A percentile compares a stretch with the other conserved stretches of the same genome.
Evolutionary conservation across 2,113 vertebrate genomes (phyloP).

Genomic region (Atractosteus spatula): DNA sequence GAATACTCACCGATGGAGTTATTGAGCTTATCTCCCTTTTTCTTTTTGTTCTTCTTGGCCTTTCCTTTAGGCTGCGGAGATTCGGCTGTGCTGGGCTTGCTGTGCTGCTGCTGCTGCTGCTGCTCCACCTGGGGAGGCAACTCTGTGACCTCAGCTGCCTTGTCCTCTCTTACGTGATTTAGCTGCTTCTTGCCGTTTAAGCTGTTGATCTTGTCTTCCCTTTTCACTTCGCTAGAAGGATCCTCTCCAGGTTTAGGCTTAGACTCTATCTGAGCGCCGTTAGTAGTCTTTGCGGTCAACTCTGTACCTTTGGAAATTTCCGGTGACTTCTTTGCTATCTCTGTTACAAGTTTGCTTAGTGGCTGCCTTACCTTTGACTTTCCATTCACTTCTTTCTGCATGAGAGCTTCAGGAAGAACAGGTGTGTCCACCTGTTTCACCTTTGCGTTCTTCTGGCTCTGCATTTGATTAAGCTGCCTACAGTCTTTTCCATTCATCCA

Average conservation of each 20-base stretch:
- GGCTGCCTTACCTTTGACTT: constrained; percentile 72
- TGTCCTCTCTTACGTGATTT: constrained; percentile 75
- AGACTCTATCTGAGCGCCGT: constrained; percentile 58
- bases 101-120: constrained; percentile 60
- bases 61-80: constrained; percentile 78
- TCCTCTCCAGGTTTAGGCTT: constrained; percentile 65
- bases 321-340: constrained; percentile 56
- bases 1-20: constrained; percentile 81
- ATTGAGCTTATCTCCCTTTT: constrained; percentile 85
- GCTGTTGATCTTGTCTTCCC: constrained; percentile 72
- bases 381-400: constrained; percentile 57
- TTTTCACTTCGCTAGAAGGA: constrained; percentile 56
- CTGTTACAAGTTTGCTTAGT: constrained; percentile 48
- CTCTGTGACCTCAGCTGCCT: constrained; percentile 51
- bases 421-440: constrained; percentile 68
- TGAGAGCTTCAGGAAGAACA: constrained; percentile 58
- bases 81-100: constrained; percentile 67
- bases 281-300: constrained; percentile 42
- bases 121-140: constrained; percentile 55
- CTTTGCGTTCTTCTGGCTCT: constrained; percentile 58
- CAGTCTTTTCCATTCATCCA: constrained; percentile 53
- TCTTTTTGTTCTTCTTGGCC: constrained; percentile 91
- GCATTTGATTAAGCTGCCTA: constrained; percentile 35
- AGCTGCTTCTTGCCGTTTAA: constrained; percentile 72
- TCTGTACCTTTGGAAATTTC: constrained; percentile 53